Conservation (phyloP, 2,797 vertebrate species). For the Gouania willdenowi region DNA sequence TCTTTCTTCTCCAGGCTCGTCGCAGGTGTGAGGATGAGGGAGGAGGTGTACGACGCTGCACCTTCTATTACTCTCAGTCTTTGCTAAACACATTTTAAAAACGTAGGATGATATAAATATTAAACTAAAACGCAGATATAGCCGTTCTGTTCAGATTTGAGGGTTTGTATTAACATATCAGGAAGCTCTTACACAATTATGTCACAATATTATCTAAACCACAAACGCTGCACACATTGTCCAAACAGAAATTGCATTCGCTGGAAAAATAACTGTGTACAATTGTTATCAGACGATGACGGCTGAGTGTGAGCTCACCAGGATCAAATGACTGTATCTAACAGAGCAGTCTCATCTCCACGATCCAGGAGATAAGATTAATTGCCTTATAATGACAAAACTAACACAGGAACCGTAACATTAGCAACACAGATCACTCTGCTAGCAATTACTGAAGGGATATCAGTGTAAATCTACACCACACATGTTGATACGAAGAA, state of each 20-base stretch:
- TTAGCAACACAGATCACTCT: conserved; percentile 37
- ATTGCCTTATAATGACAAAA: conserved; percentile 46
- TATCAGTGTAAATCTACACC: conserved; percentile 47
- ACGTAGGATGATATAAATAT: no score
- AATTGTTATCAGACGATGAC: conserved; percentile 46
- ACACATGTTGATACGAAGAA: conserved; percentile 12
- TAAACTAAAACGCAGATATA: no score
- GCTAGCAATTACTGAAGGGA: conserved; percentile 45
- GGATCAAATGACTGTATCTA: conserved; percentile 49
- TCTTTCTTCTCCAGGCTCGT: conserved; percentile 5
- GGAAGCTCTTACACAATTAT: conserved; percentile 44
- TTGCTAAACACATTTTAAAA: no score
- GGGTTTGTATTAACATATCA: not conserved
- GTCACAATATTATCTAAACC: conserved; percentile 67
- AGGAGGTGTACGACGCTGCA: not conserved
- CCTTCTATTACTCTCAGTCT: not conserved
- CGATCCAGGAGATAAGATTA: conserved; percentile 53
- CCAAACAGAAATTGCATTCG: conserved; percentile 55
- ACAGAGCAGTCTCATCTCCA: conserved; percentile 17
- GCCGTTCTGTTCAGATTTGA: no score
- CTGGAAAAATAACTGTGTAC: conserved; percentile 42
- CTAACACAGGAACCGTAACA: conserved; percentile 46
- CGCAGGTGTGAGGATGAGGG: conserved; percentile 59
- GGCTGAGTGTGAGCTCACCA: conserved; percentile 51
- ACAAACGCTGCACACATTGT: conserved; percentile 28